These are phyloP conservation scores for Tarsius wallacei DNA, from an alignment of 2,797 vertebrate genomes.

Conservation along the genomic window DNA sequence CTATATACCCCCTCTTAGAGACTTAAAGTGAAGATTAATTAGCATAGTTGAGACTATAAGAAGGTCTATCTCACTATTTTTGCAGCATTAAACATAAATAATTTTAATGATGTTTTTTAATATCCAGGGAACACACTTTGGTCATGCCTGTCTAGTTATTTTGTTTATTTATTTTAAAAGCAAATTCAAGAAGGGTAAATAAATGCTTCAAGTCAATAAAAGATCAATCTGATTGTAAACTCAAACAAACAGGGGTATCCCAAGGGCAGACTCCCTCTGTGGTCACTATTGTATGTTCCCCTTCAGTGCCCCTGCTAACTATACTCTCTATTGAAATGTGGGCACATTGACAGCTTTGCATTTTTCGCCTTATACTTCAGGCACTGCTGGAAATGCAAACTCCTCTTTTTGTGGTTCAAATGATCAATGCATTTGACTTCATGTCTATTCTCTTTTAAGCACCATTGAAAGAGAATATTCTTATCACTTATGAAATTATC, in stretches of 20 bases:
- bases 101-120: not conserved
- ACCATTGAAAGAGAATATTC: not conserved
- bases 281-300: too few relatives aligned
- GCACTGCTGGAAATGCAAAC: not conserved
- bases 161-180: slow-evolving; percentile 58
- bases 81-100: not conserved
- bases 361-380: not conserved
- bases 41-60: not conserved
- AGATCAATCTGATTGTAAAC: not conserved
- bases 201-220: not conserved
- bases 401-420: slow-evolving; percentile 2
- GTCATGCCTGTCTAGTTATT: not conserved
- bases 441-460: slow-evolving; percentile 38
- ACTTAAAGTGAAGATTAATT: not conserved
- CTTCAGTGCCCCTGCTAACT: rapidly evolving
- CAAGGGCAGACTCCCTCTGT: not conserved
- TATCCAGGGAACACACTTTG: not conserved
- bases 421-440: slow-evolving; percentile 48
- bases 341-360: not conserved
- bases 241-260: not conserved
- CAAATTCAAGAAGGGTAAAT: not conserved
- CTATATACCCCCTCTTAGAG: not conserved
- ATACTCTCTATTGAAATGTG: not conserved
- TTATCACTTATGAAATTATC: slow-evolving; percentile 30
- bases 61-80: not conserved